Percentiles rank a stretch among this genome's conserved stretches.
These are phyloP conservation scores for Notodonta dromedarius DNA, from an alignment of 2,888 invertebrate species.

Conservation along the genomic window DNA sequence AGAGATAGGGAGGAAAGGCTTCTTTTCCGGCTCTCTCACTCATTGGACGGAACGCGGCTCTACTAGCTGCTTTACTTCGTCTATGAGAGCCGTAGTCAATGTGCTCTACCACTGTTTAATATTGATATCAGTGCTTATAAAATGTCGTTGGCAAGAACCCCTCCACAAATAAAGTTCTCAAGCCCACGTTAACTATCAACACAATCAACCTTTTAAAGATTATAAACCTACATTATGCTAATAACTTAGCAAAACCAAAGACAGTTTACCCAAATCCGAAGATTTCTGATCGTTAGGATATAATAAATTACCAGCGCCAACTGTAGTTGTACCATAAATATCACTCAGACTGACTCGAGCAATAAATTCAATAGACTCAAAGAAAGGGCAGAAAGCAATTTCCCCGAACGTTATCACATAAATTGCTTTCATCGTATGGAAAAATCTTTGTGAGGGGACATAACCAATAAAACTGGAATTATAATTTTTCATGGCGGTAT, in stretches of 20 bases:
- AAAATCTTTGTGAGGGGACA: constrained; percentile 75
- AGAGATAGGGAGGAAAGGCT: too few relatives aligned
- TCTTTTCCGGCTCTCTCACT: too few relatives aligned
- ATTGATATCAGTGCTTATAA: too few relatives aligned
- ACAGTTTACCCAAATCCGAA: constrained; percentile 17
- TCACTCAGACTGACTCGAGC: constrained; percentile 69
- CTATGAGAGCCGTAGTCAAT: too few relatives aligned
- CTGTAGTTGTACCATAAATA: constrained; percentile 66
- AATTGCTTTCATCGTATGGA: constrained; percentile 79
- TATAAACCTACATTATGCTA: background rate
- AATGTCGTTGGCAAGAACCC: too few relatives aligned
- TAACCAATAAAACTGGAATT: constrained; percentile 61
- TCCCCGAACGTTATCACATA: constrained; percentile 76
- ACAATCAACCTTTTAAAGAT: too few relatives aligned
- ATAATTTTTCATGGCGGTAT: constrained; percentile 45
- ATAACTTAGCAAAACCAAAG: constrained; percentile 1
- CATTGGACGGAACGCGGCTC: too few relatives aligned
- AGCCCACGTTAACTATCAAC: too few relatives aligned
- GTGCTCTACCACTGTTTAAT: too few relatives aligned
- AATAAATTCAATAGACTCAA: constrained; percentile 73
- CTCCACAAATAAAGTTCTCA: too few relatives aligned
- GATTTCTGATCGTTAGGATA: constrained; percentile 28
- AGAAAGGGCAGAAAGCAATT: constrained; percentile 78
- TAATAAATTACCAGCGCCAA: constrained; percentile 41
- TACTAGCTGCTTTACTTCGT: too few relatives aligned